Percentiles rank a stretch among this genome's conserved stretches.
Evolutionary conservation across 2,797 vertebrate species (phyloP).

Genomic region (Tamandua tetradactyla): DNA sequence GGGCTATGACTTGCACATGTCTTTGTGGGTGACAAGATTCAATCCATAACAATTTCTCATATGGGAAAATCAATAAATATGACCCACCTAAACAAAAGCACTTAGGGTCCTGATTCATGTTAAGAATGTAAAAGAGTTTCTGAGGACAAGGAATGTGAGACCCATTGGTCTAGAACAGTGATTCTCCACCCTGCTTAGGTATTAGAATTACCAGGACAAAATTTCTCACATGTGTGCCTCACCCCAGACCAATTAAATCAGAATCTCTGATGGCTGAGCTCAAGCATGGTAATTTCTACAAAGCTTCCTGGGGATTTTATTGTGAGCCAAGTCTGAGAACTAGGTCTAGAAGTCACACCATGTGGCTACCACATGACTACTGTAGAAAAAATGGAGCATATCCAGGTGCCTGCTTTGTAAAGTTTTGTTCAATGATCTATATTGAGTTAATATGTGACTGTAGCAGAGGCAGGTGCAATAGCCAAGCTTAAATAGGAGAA

Average conservation of each 20-base stretch:
- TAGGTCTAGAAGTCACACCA: not conserved
- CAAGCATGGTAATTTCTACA: not conserved
- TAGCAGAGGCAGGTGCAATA: not conserved
- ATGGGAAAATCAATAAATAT: not conserved
- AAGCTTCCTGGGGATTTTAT: too few species aligned
- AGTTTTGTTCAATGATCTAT: not conserved
- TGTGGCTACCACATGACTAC: not conserved
- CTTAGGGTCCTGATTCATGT: not conserved
- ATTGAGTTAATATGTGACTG: not conserved
- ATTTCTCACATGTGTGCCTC: not conserved
- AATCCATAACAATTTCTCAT: not conserved
- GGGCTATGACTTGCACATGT: too few species aligned
- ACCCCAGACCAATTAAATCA: too few species aligned
- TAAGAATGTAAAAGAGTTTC: not conserved
- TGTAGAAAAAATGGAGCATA: rapidly evolving
- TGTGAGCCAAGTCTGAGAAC: not conserved
- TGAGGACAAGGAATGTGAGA: not conserved
- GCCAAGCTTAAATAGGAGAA: not conserved
- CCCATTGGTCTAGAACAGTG: not conserved
- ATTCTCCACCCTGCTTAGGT: not conserved
- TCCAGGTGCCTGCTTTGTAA: not conserved
- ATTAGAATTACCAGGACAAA: not conserved
- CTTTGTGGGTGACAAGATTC: too few species aligned
- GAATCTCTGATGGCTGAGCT: not conserved
- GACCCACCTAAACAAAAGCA: not conserved